Base-by-base conservation (phyloP, 2,113 vertebrate genomes). In the Tachuris rubrigastra region DNA sequence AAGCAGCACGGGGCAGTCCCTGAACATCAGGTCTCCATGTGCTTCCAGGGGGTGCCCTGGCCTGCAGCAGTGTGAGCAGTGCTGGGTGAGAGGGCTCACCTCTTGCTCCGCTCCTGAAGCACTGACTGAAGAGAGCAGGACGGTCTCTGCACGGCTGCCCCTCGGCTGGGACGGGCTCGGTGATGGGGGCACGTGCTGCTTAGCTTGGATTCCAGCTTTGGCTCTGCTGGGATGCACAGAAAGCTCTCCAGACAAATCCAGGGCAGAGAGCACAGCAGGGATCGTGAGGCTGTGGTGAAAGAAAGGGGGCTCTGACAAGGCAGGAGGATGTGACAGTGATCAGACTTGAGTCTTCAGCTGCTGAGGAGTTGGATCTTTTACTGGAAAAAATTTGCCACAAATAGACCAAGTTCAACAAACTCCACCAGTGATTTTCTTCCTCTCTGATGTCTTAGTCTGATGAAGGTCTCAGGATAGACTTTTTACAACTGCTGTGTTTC, bases 1-100 rank as follows among this genome's bases (percentile, higher is more conserved):
- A 47, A 13, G 1, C 47, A 62, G 30, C 55, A 22, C 4, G 12
- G 35, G 53, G 28, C 68, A 30, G 7, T 39, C 60, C 44, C 42
- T 35, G 65, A 41, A 10, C 2, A n/a, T 5, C 5, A n/a, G 14
- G 27, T 18, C 13, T 74, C 37, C 2, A 0, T 6, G 10, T 62
- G 58, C 42, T 84, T 91, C 24, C 11, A 12, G 59, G 59, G 87
- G 35, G 28, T 68, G 53, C 30, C 12, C 8, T 68, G 53, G 41
- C 41, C 60, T 10, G 5, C 44, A 25, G 52, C 9, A n/a, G 9
- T 46, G 22, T 14, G 14, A 4, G 27, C 22, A 11, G 17, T 56
- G 68, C 77, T 27, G n/a, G 18, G 5, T 16, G 4, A 14, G 33
- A 65, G 49, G 24, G 28, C 24, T 80, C 49, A 35, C 19, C 14